A percentile compares a stretch with the other conserved stretches of the same genome.
These are phyloP conservation scores for Medauroidea extradentata DNA, from an alignment of 1,140 invertebrate species.

Conservation along the genomic window DNA sequence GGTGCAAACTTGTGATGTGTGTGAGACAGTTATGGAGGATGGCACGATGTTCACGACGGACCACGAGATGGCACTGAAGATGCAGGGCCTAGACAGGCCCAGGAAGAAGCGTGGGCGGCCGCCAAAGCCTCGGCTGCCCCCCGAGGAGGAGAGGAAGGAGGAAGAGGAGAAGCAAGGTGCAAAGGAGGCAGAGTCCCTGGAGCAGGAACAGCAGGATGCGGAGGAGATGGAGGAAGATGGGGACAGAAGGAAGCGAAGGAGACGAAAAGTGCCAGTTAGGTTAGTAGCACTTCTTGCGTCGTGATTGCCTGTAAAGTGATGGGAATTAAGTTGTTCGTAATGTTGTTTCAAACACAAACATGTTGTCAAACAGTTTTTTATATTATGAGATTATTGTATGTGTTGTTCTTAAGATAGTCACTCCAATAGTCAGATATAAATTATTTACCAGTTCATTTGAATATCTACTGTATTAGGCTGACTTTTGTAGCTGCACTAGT, in stretches of 20 bases:
- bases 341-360: too few species aligned
- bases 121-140: slow-evolving; percentile 45
- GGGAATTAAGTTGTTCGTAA: too few species aligned
- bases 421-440: too few species aligned
- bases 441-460: too few species aligned
- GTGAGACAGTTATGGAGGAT: slow-evolving; percentile 46
- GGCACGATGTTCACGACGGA: slow-evolving; percentile 51
- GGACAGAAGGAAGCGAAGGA: slow-evolving; percentile 52
- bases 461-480: too few species aligned
- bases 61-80: slow-evolving; percentile 53
- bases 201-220: slow-evolving; percentile 25
- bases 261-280: slow-evolving; percentile 59
- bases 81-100: slow-evolving; percentile 59
- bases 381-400: too few species aligned
- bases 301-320: too few species aligned
- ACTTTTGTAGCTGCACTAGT: too few species aligned
- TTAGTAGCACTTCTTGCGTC: too few species aligned
- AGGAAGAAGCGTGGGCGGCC: slow-evolving; percentile 63
- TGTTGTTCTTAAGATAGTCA: too few species aligned
- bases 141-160: slow-evolving; percentile 35
- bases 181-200: slow-evolving; percentile 11
- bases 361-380: too few species aligned
- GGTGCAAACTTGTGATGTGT: too few species aligned
- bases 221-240: slow-evolving; percentile 48
- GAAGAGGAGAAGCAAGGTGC: slow-evolving; percentile 40